phyloP scores from a whole-genome alignment of 2,113 vertebrate species.

The Myotis brandtii region DNA sequence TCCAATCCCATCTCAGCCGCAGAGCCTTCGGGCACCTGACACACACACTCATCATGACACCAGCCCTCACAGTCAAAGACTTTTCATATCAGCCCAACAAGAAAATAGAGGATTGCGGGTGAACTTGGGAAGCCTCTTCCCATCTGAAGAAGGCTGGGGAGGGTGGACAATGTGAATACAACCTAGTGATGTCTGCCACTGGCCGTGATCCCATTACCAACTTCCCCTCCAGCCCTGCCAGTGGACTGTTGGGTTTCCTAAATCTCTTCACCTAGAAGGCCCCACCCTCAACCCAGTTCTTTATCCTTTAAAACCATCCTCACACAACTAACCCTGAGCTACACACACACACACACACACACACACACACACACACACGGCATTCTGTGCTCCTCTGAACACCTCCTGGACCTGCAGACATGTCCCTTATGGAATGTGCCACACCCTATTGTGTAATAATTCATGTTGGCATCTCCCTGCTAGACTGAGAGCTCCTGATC shows the following conservation, averaged over 20 bases:
- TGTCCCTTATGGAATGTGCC: not conserved
- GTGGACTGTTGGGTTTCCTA: not conserved
- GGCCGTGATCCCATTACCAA: rapidly evolving
- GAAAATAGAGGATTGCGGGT: not conserved
- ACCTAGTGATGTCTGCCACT: not conserved
- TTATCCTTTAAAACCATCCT: not conserved
- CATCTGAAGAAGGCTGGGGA: not conserved
- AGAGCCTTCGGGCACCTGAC: not conserved
- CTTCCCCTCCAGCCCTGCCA: not conserved
- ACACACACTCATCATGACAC: too few relatives aligned
- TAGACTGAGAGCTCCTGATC: not conserved
- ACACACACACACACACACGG: not conserved
- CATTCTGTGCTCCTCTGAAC: not conserved
- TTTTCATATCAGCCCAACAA: not conserved
- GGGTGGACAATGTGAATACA: rapidly evolving
- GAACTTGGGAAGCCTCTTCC: not conserved
- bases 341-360: not conserved
- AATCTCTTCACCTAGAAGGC: not conserved
- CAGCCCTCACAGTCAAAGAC: not conserved
- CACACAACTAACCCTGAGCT: not conserved
- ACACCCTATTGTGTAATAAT: not conserved
- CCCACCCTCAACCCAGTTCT: not conserved
- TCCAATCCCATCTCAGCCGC: not conserved
- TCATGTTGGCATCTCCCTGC: not conserved
- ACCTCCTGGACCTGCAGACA: not conserved